Evolutionary conservation across 2,113 vertebrate genomes (phyloP).

Genomic region (Passer domesticus): DNA sequence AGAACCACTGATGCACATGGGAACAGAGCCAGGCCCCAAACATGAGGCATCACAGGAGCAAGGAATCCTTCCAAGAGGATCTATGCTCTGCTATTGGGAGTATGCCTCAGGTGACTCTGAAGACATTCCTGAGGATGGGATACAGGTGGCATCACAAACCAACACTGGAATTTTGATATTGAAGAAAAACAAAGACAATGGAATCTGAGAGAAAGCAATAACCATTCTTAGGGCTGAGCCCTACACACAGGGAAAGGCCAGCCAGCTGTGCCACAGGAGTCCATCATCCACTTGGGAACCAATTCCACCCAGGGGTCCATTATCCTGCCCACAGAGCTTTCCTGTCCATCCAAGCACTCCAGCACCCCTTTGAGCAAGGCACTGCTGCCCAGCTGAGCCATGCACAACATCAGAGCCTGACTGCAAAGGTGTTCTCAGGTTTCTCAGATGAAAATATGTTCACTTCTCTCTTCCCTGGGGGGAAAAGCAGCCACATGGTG

Average conservation of each 20-base stretch:
- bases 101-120: background rate
- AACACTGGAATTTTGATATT: background rate
- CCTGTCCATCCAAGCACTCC: background rate
- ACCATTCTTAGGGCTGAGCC: background rate
- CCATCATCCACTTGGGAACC: background rate
- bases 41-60: accelerated
- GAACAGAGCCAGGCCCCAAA: background rate
- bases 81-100: background rate
- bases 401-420: background rate
- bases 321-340: background rate
- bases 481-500: background rate
- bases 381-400: background rate
- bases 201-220: background rate
- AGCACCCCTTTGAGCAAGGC: background rate
- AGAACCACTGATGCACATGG: background rate
- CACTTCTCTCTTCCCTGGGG: background rate
- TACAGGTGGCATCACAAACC: background rate
- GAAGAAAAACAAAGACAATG: background rate
- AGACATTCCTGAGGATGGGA: background rate
- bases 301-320: background rate
- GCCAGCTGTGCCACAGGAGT: background rate
- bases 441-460: background rate
- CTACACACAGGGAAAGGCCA: background rate
- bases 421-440: background rate
- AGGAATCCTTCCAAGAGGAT: background rate